phyloP scores from a whole-genome alignment of 2,797 vertebrate genomes.

The Ibycter americanus region DNA sequence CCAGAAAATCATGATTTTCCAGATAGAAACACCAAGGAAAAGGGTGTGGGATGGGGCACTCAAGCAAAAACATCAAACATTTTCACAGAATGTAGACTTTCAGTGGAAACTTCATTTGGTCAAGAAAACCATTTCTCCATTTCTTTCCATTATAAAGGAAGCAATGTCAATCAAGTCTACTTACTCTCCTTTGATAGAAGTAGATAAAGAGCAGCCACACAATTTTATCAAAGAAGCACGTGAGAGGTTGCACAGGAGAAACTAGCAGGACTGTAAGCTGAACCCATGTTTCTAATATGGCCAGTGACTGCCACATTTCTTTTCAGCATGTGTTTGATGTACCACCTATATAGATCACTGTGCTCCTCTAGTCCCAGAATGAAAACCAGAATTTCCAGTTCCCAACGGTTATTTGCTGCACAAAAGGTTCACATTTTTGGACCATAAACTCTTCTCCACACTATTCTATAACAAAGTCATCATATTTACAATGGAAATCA shows the following conservation, averaged over 20 bases:
- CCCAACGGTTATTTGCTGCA: fast-evolving
- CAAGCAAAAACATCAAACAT: background rate
- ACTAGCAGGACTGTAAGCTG: background rate
- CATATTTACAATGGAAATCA: background rate
- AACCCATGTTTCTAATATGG: background rate
- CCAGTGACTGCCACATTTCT: background rate
- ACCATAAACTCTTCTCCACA: background rate
- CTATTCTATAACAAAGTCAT: background rate
- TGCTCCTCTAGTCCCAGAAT: background rate
- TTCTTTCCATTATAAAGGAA: background rate
- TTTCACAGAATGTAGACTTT: background rate
- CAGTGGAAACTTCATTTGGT: background rate
- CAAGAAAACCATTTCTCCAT: background rate
- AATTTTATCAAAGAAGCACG: background rate
- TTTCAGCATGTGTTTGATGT: background rate
- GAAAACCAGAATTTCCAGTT: background rate
- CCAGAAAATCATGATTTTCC: background rate
- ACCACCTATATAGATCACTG: background rate
- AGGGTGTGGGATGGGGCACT: background rate
- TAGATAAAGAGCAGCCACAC: background rate
- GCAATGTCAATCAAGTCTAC: background rate
- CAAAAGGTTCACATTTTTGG: background rate
- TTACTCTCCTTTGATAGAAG: background rate
- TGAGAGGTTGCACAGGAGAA: background rate
- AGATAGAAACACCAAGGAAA: background rate